Evolutionary conservation across 2,888 invertebrate species (phyloP).

Genomic region (Ceramica pisi): DNA sequence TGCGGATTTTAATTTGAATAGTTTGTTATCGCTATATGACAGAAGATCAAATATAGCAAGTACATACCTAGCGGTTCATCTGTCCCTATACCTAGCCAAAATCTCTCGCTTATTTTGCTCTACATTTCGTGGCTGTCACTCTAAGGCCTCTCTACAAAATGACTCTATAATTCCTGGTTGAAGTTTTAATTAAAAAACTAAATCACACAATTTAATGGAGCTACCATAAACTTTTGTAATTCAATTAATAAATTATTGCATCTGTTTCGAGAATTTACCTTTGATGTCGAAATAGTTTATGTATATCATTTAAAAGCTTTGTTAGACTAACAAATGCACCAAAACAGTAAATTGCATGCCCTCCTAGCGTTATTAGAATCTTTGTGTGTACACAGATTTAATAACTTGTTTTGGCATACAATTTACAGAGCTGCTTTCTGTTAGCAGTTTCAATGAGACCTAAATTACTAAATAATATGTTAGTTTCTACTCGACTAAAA

Average conservation of each 20-base stretch:
- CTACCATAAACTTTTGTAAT: background rate
- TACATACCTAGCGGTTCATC: background rate
- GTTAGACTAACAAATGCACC: slow-evolving; percentile 39
- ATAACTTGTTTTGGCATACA: slow-evolving; percentile 53
- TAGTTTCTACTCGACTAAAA: slow-evolving; percentile 43
- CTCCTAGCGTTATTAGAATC: slow-evolving; percentile 45
- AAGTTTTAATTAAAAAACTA: slow-evolving; percentile 11
- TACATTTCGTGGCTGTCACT: background rate
- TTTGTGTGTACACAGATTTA: slow-evolving; percentile 54
- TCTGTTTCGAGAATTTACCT: background rate
- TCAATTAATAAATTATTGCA: slow-evolving; percentile 1
- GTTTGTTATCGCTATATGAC: too few relatives aligned
- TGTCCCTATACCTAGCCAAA: background rate
- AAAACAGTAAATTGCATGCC: slow-evolving; percentile 32
- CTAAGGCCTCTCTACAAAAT: background rate
- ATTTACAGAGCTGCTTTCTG: slow-evolving; percentile 42
- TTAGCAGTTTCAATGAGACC: slow-evolving; percentile 47
- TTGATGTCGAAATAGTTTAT: slow-evolving; percentile 8
- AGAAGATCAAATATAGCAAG: too few relatives aligned
- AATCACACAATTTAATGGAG: background rate
- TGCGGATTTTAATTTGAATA: too few relatives aligned
- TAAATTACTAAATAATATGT: slow-evolving; percentile 52
- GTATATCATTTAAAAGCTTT: slow-evolving; percentile 30
- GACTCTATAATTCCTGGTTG: slow-evolving; percentile 1
- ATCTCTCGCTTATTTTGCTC: background rate